Evolutionary conservation across 2,797 vertebrate genomes (phyloP).

Genomic region (Anolis apletophallus): DNA sequence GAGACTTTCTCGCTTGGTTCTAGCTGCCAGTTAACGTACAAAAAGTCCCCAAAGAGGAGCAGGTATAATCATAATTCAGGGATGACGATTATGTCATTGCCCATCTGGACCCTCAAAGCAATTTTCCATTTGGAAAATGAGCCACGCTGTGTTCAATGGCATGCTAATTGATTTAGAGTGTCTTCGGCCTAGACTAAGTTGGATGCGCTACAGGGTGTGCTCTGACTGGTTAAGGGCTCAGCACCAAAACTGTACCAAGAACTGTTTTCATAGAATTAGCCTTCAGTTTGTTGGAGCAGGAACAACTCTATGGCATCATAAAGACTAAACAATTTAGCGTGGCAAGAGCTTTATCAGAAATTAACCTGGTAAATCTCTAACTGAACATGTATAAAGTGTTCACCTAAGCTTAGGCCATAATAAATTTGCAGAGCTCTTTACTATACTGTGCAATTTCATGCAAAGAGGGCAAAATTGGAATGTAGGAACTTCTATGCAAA

Average conservation of each 20-base stretch:
- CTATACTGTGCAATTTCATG: neutral
- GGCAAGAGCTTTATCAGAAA: no score
- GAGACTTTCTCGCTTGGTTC: slow-evolving; percentile 37
- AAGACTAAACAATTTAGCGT: no score
- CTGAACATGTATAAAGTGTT: no score
- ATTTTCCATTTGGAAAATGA: slow-evolving; percentile 57
- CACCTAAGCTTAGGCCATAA: no score
- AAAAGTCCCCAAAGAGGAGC: slow-evolving; percentile 40
- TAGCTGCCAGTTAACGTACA: slow-evolving; percentile 38
- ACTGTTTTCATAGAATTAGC: no score
- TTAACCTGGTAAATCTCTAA: no score
- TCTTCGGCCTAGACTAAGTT: neutral
- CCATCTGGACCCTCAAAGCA: slow-evolving; percentile 64
- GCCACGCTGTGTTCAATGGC: slow-evolving; percentile 42
- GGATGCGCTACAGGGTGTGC: neutral
- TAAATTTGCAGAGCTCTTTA: no score
- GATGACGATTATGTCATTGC: slow-evolving; percentile 56
- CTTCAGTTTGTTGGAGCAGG: neutral
- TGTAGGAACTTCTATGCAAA: neutral
- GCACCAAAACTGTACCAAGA: no score
- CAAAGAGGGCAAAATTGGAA: neutral
- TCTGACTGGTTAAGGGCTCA: neutral
- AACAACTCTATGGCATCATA: no score
- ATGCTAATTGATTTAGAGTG: slow-evolving; percentile 66
- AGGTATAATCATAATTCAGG: slow-evolving; percentile 16